Conservation (phyloP, 1,140 invertebrate species). For the Hestina assimilis region DNA sequence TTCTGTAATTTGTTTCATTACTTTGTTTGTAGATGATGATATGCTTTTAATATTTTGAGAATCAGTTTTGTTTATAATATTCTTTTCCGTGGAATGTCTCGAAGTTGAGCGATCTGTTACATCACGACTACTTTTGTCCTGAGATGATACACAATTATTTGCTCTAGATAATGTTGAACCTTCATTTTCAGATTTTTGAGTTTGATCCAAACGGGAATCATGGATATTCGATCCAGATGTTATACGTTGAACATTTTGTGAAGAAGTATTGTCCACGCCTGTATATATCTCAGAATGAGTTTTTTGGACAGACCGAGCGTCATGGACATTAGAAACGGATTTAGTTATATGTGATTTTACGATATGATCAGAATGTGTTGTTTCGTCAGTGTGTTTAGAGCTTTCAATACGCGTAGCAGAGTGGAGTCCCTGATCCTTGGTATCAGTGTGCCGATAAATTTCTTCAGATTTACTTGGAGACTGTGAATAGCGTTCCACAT, state of each 20-base stretch:
- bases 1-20: conserved; percentile 67
- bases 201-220: conserved; percentile 22
- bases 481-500: conserved; percentile 66
- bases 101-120: conserved; percentile 26
- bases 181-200: conserved; percentile 18
- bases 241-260: conserved; percentile 40
- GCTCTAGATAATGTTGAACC: conserved; percentile 21
- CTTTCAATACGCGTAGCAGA: conserved; percentile 4
- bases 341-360: conserved; percentile 13
- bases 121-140: conserved; percentile 31
- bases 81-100: conserved; percentile 42
- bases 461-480: conserved; percentile 77
- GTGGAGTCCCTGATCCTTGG: background rate
- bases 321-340: conserved; percentile 14
- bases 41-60: conserved; percentile 46
- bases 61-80: conserved; percentile 43
- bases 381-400: conserved; percentile 2
- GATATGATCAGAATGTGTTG: conserved; percentile 11
- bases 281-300: conserved; percentile 34
- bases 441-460: conserved; percentile 66
- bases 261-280: conserved; percentile 9
- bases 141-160: conserved; percentile 13
- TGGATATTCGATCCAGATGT: conserved; percentile 41
- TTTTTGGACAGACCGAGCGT: conserved; percentile 20
- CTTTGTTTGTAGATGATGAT: conserved; percentile 54